Conservation (phyloP, 2,113 vertebrate genomes). For the Gymnobelideus leadbeateri region DNA sequence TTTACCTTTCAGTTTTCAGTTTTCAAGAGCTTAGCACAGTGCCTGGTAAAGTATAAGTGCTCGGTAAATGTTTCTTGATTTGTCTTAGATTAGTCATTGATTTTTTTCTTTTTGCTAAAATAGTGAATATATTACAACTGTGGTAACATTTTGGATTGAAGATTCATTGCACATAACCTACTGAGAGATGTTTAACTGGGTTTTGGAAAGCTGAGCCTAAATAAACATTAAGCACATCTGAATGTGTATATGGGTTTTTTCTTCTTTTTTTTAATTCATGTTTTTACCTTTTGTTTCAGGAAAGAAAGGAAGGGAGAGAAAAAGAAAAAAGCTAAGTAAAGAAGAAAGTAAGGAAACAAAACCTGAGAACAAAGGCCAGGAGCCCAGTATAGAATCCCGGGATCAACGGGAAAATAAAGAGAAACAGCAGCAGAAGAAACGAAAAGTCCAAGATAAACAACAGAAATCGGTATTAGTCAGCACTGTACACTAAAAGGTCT, state of each 20-base stretch:
- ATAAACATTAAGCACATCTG: conserved; percentile 21
- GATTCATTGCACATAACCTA: conserved; percentile 3
- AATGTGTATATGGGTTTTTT: background rate
- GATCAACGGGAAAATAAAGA: conserved; percentile 92
- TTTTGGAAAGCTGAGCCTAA: conserved; percentile 21
- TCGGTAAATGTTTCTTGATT: background rate
- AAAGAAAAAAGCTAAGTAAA: conserved; percentile 91
- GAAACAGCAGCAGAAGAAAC: conserved; percentile 92
- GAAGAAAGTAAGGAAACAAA: conserved; percentile 90
- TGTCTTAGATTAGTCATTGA: background rate
- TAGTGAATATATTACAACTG: conserved; percentile 4
- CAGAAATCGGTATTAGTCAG: conserved; percentile 84
- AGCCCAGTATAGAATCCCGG: conserved; percentile 86
- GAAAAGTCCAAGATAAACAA: conserved; percentile 89
- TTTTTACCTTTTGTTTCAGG: conserved; percentile 81
- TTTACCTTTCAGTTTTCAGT: background rate
- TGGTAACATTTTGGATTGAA: background rate
- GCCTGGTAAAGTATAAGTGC: background rate
- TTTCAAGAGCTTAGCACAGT: background rate
- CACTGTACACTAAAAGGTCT: conserved; percentile 87
- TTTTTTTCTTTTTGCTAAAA: background rate
- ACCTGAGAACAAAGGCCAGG: conserved; percentile 88
- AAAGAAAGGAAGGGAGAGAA: conserved; percentile 87
- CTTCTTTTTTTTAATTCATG: conserved; percentile 62
- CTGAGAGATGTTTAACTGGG: background rate